These are phyloP conservation scores for Hydrocynus forskahlii DNA, from an alignment of 2,797 vertebrate species.

Conservation along the genomic window DNA sequence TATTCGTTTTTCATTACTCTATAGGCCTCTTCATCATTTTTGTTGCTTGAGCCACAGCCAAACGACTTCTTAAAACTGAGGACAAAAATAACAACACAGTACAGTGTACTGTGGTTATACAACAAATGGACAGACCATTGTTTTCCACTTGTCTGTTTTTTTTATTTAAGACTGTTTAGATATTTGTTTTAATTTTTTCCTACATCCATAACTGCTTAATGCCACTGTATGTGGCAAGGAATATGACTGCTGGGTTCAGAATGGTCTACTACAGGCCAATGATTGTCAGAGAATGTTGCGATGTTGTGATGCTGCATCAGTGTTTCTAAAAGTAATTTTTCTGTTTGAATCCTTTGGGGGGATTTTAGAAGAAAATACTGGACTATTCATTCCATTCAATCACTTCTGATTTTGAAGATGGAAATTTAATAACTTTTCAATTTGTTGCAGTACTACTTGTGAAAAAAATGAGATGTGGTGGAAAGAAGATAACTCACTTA, in stretches of 20 bases:
- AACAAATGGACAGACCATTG: not conserved
- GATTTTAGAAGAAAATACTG: no score
- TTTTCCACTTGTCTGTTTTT: not conserved
- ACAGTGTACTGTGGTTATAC: not conserved
- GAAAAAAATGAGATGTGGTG: not conserved
- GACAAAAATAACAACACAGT: not conserved
- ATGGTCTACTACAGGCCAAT: no score
- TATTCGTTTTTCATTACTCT: constrained; percentile 80
- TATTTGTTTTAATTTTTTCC: no score
- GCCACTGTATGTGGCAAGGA: no score
- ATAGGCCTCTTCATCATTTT: constrained; percentile 75
- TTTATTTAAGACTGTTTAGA: no score
- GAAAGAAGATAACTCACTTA: constrained; percentile 79
- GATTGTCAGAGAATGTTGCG: no score
- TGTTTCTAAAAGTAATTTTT: no score
- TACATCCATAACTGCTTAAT: no score
- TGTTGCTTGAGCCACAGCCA: constrained; percentile 72
- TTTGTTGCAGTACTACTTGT: not conserved
- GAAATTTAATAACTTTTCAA: no score
- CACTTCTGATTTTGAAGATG: not conserved
- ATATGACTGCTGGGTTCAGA: no score
- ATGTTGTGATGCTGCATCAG: no score
- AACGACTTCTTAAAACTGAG: constrained; percentile 86
- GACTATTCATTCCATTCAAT: not conserved
- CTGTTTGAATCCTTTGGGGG: no score